Conservation (phyloP, 2,113 vertebrate genomes). For the Potamarius usumacintae region DNA sequence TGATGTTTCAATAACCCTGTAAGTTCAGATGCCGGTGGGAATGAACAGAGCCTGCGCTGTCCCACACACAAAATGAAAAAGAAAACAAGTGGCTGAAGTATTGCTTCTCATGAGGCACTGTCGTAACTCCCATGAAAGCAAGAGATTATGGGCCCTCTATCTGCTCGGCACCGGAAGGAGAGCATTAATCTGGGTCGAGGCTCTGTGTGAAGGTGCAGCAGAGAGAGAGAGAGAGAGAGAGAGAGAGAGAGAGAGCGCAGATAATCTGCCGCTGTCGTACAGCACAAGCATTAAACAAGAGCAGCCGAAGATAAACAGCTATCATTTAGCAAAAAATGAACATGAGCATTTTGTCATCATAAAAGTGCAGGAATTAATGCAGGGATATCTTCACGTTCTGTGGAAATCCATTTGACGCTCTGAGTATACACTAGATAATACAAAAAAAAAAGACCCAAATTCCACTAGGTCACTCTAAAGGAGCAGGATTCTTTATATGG, state of each 20-base stretch:
- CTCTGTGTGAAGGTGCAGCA: slow-evolving; percentile 62
- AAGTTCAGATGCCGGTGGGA: slow-evolving; percentile 76
- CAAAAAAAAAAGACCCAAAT: not conserved
- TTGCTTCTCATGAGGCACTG: slow-evolving; percentile 61
- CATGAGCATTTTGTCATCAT: not conserved
- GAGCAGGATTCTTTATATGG: not conserved
- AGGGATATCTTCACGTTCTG: not conserved
- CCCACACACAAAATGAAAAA: slow-evolving; percentile 74
- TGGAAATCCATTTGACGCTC: not conserved
- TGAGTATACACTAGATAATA: not conserved
- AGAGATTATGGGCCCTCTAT: slow-evolving; percentile 70
- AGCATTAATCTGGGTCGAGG: slow-evolving; percentile 68
- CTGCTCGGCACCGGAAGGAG: slow-evolving; percentile 57
- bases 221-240: slow-evolving; percentile 35
- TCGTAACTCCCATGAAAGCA: slow-evolving; percentile 63
- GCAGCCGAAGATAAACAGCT: slow-evolving; percentile 35
- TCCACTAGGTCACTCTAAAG: not conserved
- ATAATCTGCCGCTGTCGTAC: slow-evolving; percentile 9
- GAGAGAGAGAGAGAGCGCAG: not conserved
- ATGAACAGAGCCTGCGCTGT: slow-evolving; percentile 71
- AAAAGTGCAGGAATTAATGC: not conserved
- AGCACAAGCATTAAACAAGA: slow-evolving; percentile 26
- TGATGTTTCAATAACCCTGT: slow-evolving; percentile 76
- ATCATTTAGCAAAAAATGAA: not conserved
- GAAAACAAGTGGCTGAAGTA: slow-evolving; percentile 73